phyloP scores from a whole-genome alignment of 2,797 vertebrate species.

The Naso thynnoides region DNA sequence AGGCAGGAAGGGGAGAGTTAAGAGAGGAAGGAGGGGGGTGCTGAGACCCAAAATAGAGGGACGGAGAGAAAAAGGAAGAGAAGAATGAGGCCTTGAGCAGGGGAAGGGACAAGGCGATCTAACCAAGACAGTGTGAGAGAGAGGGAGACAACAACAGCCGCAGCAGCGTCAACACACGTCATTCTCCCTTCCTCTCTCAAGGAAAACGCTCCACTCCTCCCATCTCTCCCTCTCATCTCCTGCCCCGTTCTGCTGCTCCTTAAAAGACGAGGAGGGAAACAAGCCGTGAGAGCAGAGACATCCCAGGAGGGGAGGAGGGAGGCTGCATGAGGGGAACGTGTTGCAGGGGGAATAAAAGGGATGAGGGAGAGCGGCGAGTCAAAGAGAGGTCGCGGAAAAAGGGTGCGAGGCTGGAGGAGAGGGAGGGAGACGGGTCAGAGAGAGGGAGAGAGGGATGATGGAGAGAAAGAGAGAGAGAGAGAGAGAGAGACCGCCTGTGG shows the following conservation, averaged over 20 bases:
- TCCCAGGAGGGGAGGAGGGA: neutral
- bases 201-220: constrained; percentile 49
- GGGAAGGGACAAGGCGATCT: constrained; percentile 37
- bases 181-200: constrained; percentile 62
- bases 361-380: constrained; percentile 22
- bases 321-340: constrained; percentile 10
- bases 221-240: constrained; percentile 26
- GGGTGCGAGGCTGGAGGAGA: constrained; percentile 16
- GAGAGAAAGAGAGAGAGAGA: constrained; percentile 4
- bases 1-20: constrained; percentile 79
- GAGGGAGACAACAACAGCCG: constrained; percentile 16
- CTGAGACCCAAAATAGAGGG: constrained; percentile 72
- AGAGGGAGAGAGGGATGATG: neutral
- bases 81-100: constrained; percentile 61
- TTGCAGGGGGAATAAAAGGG: constrained; percentile 9
- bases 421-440: neutral
- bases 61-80: constrained; percentile 62
- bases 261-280: constrained; percentile 31
- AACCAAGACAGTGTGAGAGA: constrained; percentile 23
- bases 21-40: neutral
- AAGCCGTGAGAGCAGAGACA: constrained; percentile 13
- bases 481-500: constrained; percentile 52
- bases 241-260: constrained; percentile 28
- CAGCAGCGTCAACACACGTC: constrained; percentile 50
- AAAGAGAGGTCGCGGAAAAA: constrained; percentile 22